phyloP scores from a whole-genome alignment of 2,113 vertebrate genomes.

The Ornithorhynchus anatinus region DNA sequence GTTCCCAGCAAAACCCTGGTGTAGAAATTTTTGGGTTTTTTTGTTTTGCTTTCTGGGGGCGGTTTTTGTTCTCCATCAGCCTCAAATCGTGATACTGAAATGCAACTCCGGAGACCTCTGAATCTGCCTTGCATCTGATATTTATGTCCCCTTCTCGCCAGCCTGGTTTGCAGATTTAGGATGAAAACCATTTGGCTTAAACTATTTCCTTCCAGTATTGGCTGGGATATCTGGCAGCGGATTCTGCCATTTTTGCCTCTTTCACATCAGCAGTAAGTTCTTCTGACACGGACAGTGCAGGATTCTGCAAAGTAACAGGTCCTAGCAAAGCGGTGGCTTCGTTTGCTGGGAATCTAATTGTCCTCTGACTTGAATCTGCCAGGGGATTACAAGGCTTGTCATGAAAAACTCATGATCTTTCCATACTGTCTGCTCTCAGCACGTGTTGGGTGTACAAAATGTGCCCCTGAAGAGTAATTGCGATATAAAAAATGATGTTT shows the following conservation, averaged over 20 bases:
- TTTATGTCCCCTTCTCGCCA: not conserved
- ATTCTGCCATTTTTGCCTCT: not conserved
- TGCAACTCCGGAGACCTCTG: not conserved
- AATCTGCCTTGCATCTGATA: not conserved
- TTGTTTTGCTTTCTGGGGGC: not conserved
- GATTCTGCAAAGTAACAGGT: not conserved
- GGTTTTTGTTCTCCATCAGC: not conserved
- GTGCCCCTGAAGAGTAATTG: not conserved
- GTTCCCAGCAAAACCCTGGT: not conserved
- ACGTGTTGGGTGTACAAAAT: not conserved
- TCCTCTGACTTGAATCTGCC: constrained; percentile 6
- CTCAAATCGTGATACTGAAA: not conserved
- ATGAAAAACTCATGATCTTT: constrained; percentile 3
- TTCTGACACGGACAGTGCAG: not conserved
- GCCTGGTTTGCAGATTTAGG: not conserved
- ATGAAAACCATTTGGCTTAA: not conserved
- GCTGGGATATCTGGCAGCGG: not conserved
- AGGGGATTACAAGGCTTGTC: not conserved
- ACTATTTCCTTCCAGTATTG: not conserved
- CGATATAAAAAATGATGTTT: not conserved
- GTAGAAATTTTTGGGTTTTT: not conserved
- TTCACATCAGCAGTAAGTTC: not conserved
- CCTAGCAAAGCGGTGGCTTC: not conserved
- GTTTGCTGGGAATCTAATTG: constrained; percentile 27
- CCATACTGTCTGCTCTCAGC: not conserved